phyloP scores from a whole-genome alignment of 2,113 vertebrate genomes.

The Rattus rattus region DNA sequence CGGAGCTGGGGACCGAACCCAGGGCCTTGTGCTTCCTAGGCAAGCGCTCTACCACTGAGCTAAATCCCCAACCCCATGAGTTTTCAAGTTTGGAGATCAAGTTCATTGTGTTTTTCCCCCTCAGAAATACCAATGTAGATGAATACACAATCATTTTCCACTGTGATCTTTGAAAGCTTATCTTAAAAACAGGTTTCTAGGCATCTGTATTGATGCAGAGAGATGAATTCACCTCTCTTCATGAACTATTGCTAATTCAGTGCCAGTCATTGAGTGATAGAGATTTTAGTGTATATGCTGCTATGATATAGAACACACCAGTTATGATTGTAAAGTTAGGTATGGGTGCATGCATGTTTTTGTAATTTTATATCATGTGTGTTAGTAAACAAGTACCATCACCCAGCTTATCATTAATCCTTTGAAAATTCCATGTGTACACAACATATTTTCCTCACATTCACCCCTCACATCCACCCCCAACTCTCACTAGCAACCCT shows the following conservation, averaged over 20 bases:
- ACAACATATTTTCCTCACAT: neutral
- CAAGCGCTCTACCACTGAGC: no score
- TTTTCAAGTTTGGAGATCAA: neutral
- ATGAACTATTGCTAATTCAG: neutral
- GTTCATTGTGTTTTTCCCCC: neutral
- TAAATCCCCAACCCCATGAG: no score
- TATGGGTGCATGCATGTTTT: neutral
- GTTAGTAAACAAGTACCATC: neutral
- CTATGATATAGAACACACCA: neutral
- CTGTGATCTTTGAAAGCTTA: neutral
- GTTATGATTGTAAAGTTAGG: neutral
- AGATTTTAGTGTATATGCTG: neutral
- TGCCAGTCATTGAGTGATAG: neutral
- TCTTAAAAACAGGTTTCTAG: neutral
- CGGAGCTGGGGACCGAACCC: no score
- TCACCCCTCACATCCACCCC: neutral
- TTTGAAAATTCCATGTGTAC: neutral
- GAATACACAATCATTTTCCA: neutral
- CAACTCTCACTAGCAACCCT: neutral
- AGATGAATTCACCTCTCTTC: neutral
- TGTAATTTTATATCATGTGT: neutral
- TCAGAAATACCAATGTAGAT: neutral
- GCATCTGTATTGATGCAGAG: neutral
- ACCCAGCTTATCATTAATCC: neutral
- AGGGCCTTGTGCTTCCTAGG: no score